Base-by-base conservation (phyloP, 2,797 vertebrate genomes). In the Lacerta viridis region DNA sequence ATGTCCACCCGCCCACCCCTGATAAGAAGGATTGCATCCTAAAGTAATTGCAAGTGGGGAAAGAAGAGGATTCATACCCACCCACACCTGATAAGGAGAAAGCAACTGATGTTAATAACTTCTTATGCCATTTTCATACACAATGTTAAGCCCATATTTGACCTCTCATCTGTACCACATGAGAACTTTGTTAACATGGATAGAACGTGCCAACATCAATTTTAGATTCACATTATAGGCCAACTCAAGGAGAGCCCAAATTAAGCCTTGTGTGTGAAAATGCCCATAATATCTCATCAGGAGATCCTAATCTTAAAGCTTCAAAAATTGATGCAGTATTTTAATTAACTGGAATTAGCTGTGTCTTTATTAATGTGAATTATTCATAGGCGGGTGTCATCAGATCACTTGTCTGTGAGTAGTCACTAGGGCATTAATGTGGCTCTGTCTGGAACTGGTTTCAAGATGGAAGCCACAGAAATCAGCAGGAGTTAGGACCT, bases 401-500 rank as follows among this genome's bases (percentile, higher is more conserved):
- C 69, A 81, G 91, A 92, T 89, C 86, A 91, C 80, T 93, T 87
- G 72, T 92, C 88, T 83, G 92, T 27, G 55, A 64, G 72, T 39
- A 87, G 85, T 93, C 69, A 91, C 87, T 64, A 43, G 79, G 84
- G 36, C n/a, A 69, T 82, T 76, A 82, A 77, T n/a, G 61, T 86
- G 78, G 72, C 71, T 82, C 39, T 13, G 27, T 86, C 8, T 27
- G 88, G 39, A 86, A 86, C 27, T 59, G 33, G 72, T 77, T 86
- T 85, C 72, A 85, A 76, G 59, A 81, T 76, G 59, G 83, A 89
- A 86, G 84, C 91, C 88, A 50, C 0, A 55, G 83, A 86, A 91
- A 91, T 0, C 1, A 55, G 86, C 90, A 74, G 92, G 91, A 90
- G 91, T 91, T 71, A 92, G 94, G 93, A 94, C 90, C 93, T 75